A percentile compares a stretch with the other conserved stretches of the same genome.
Evolutionary conservation across 2,797 vertebrate species (phyloP).

Genomic region (Pipistrellus pipistrellus): DNA sequence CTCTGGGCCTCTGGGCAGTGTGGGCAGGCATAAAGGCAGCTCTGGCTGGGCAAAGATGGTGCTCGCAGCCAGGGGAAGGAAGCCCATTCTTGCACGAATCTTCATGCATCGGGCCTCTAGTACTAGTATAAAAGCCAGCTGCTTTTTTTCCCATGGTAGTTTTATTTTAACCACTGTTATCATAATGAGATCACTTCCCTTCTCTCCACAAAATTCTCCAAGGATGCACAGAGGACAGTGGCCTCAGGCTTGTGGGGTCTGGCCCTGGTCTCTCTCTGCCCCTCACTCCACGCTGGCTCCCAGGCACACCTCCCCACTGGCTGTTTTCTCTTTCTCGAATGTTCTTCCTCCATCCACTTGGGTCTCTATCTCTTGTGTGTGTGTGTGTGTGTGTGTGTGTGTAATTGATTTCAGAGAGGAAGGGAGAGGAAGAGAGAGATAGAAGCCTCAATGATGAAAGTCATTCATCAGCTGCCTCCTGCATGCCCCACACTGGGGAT

Average conservation of each 20-base stretch:
- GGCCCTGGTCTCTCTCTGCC: not conserved
- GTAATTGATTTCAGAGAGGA: too few relatives aligned
- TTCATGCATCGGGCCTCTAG: too few relatives aligned
- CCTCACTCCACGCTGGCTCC: not conserved
- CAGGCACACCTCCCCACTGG: not conserved
- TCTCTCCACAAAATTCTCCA: not conserved
- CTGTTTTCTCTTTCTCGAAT: not conserved
- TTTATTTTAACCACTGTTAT: not conserved
- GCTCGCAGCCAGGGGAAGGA: too few relatives aligned
- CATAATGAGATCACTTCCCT: not conserved
- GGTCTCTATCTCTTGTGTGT: not conserved
- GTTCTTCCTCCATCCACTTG: not conserved
- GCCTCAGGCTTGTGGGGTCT: not conserved
- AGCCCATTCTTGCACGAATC: too few relatives aligned
- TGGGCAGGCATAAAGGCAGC: too few relatives aligned
- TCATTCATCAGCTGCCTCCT: too few relatives aligned
- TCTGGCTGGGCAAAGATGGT: too few relatives aligned
- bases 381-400: too few relatives aligned
- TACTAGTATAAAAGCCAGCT: not conserved
- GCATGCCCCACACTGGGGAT: too few relatives aligned
- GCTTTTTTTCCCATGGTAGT: not conserved
- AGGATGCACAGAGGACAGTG: not conserved
- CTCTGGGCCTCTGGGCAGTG: too few relatives aligned
- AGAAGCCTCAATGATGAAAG: too few relatives aligned
- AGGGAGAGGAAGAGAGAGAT: too few relatives aligned